Conservation (phyloP, 2,888 invertebrate genomes). For the Bellardia pandia region DNA sequence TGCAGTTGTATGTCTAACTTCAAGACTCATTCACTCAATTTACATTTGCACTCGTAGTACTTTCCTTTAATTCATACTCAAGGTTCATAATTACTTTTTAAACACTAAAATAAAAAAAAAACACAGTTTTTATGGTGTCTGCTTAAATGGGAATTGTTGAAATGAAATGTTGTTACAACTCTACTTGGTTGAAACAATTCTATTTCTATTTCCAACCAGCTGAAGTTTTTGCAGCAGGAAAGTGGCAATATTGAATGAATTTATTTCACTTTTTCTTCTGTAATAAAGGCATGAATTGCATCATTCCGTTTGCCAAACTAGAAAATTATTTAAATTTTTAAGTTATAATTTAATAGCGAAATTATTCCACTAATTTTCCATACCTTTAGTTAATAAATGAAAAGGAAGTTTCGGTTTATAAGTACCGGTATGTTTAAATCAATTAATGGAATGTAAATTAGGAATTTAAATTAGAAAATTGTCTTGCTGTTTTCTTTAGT, state of each 20-base stretch:
- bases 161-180: constrained; percentile 47
- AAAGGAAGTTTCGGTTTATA: not conserved
- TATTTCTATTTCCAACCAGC: not conserved
- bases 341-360: constrained; percentile 8
- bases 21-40: constrained; percentile 13
- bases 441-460: constrained; percentile 1
- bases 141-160: constrained; percentile 57
- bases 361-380: constrained; percentile 2
- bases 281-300: not conserved
- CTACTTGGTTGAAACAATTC: not conserved
- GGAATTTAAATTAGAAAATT: not conserved
- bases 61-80: constrained; percentile 40
- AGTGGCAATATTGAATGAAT: not conserved
- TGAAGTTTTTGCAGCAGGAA: not conserved
- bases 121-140: constrained; percentile 55
- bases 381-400: no score
- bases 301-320: constrained; percentile 14
- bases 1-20: constrained; percentile 1
- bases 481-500: not conserved
- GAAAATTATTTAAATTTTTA: constrained; percentile 44
- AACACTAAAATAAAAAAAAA: constrained; percentile 52
- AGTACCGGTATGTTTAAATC: not conserved
- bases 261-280: constrained; percentile 13
- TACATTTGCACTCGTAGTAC: constrained; percentile 15
- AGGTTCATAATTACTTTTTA: constrained; percentile 58